Conservation (phyloP, 2,888 invertebrate genomes). For the Deladenus siricidicola region DNA sequence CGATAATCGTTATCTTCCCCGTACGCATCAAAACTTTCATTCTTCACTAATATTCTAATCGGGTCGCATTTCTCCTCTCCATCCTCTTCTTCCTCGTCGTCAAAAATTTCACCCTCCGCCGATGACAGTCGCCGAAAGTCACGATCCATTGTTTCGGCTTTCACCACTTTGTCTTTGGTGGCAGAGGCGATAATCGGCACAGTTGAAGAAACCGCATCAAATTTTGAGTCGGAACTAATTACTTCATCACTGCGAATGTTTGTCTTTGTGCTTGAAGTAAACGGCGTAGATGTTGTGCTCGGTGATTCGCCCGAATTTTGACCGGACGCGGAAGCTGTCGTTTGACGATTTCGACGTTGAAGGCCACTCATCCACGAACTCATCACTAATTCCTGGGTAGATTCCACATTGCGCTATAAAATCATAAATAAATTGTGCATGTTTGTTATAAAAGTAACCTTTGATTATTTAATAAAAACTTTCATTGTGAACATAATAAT, state of each 20-base stretch:
- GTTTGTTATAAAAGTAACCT: background rate
- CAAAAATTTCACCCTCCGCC: no score
- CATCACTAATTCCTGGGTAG: conserved; percentile 1
- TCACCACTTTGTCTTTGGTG: background rate
- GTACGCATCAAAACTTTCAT: no score
- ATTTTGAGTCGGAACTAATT: no score
- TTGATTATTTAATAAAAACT: background rate
- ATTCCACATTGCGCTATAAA: background rate
- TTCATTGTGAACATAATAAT: background rate
- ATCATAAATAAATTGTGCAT: background rate
- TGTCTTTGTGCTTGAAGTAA: no score
- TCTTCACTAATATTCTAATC: no score
- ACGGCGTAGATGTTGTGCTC: no score
- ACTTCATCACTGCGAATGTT: background rate
- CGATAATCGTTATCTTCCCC: background rate
- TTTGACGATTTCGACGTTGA: background rate
- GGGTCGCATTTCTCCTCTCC: no score
- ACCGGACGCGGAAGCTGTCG: background rate
- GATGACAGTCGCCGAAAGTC: background rate
- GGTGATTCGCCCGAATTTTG: background rate
- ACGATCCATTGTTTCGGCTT: background rate
- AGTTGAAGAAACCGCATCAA: no score
- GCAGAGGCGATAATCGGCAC: background rate
- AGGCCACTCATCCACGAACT: conserved; percentile 8
- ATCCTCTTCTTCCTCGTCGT: background rate